Conservation (phyloP, 2,888 invertebrate species). For the Cheilosia urbana region DNA sequence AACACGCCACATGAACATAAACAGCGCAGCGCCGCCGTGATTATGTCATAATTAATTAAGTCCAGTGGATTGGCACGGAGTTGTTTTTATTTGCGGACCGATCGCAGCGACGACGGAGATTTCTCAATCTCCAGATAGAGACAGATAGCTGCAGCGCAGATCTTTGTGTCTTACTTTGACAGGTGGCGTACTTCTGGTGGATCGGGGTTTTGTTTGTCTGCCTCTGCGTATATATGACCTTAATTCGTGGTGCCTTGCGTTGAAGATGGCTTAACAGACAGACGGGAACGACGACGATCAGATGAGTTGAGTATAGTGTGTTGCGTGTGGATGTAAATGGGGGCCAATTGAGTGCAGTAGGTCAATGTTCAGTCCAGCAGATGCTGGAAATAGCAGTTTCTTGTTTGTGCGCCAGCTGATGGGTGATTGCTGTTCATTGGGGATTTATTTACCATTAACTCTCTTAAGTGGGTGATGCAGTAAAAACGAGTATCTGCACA, state of each 20-base stretch:
- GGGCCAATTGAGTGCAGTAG: conserved; percentile 82
- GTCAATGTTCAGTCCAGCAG: conserved; percentile 80
- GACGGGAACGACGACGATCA: conserved; percentile 6
- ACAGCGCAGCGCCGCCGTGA: conserved; percentile 42
- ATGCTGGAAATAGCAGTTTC: conserved; percentile 23
- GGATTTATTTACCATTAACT: conserved; percentile 33
- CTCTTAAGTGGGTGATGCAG: conserved; percentile 17
- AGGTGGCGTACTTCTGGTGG: conserved; percentile 39
- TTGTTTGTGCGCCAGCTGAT: conserved; percentile 35
- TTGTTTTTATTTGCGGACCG: conserved; percentile 29
- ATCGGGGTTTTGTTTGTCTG: conserved; percentile 12
- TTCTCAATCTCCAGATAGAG: conserved; percentile 49
- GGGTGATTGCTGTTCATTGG: conserved; percentile 4
- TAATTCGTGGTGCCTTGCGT: conserved; percentile 36
- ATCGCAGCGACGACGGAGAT: conserved; percentile 14
- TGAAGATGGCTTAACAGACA: conserved; percentile 50
- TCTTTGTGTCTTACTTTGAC: conserved; percentile 11
- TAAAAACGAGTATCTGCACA: conserved; percentile 22
- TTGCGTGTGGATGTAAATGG: conserved; percentile 20
- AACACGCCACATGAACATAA: conserved; percentile 65
- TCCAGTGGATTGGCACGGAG: conserved; percentile 62
- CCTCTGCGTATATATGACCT: conserved; percentile 38
- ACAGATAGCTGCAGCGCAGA: neutral
- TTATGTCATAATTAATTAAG: conserved; percentile 75
- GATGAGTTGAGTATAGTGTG: conserved; percentile 4